Conservation (phyloP, 2,797 vertebrate species). For the Ispidina picta region DNA sequence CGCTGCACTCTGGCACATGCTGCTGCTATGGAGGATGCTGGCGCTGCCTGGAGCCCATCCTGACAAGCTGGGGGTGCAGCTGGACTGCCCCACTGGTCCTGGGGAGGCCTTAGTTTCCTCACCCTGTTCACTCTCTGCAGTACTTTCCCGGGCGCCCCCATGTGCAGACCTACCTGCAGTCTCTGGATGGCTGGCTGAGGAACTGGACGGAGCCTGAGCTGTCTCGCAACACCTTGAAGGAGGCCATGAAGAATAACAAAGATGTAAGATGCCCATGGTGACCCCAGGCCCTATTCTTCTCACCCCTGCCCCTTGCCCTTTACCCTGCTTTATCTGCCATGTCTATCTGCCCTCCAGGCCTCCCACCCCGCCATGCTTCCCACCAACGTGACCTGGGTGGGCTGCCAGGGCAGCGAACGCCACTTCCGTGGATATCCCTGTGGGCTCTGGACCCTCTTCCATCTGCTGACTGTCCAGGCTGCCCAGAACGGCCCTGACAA, state of each 20-base stretch:
- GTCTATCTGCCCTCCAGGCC: slow-evolving; percentile 60
- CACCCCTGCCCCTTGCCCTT: not conserved
- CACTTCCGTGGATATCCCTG: slow-evolving; percentile 90
- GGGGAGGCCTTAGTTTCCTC: not conserved
- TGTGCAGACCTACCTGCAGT: slow-evolving; percentile 82
- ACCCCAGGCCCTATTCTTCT: not conserved
- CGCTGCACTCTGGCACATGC: accelerated
- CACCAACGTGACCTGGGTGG: slow-evolving; percentile 84
- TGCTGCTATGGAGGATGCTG: not conserved
- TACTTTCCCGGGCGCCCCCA: slow-evolving; percentile 85
- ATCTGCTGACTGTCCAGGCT: slow-evolving; percentile 88
- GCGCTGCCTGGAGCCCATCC: not conserved
- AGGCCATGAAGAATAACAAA: slow-evolving; percentile 79
- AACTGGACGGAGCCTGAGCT: slow-evolving; percentile 73
- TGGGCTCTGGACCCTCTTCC: slow-evolving; percentile 91
- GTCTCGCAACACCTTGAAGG: slow-evolving; percentile 76
- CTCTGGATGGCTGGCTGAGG: slow-evolving; percentile 77
- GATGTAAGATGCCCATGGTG: slow-evolving; percentile 72
- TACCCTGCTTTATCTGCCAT: not conserved
- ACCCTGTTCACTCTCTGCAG: slow-evolving; percentile 46
- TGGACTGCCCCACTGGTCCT: not conserved
- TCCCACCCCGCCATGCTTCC: slow-evolving; percentile 73
- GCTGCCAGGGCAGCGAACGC: slow-evolving; percentile 88
- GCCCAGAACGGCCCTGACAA: slow-evolving; percentile 21
- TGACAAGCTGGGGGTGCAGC: not conserved